A percentile compares a stretch with the other conserved stretches of the same genome.
Evolutionary conservation across 2,797 vertebrate genomes (phyloP).

Genomic region (Danionella dracula): DNA sequence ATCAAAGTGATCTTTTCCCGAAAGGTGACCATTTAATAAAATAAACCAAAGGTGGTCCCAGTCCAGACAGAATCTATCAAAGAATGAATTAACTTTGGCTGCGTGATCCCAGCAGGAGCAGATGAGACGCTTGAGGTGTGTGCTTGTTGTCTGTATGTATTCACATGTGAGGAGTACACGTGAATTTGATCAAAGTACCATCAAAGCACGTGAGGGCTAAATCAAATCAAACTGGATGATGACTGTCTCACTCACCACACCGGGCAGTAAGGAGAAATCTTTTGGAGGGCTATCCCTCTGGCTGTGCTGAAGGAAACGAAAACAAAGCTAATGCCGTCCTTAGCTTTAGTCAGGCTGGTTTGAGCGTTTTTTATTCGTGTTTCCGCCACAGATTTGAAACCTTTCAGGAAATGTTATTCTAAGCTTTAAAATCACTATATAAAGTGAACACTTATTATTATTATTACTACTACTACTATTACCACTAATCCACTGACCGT

Average conservation of each 20-base stretch:
- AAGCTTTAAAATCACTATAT: too few relatives aligned
- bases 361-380: slow-evolving; percentile 51
- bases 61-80: slow-evolving; percentile 16
- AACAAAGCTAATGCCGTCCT: slow-evolving; percentile 55
- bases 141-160: neutral
- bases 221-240: slow-evolving; percentile 49
- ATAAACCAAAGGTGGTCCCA: neutral
- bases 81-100: slow-evolving; percentile 30
- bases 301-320: slow-evolving; percentile 55
- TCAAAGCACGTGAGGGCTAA: slow-evolving; percentile 49
- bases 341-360: slow-evolving; percentile 43
- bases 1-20: neutral
- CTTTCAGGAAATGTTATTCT: slow-evolving; percentile 56
- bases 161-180: slow-evolving; percentile 47
- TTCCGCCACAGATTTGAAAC: slow-evolving; percentile 51
- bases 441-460: too few relatives aligned
- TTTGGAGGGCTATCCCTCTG: slow-evolving; percentile 57
- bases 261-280: slow-evolving; percentile 55
- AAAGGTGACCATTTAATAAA: neutral
- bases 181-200: slow-evolving; percentile 46
- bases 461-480: too few relatives aligned
- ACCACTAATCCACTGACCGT: slow-evolving; percentile 56
- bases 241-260: slow-evolving; percentile 65
- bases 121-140: slow-evolving; percentile 43
- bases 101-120: slow-evolving; percentile 52